Evolutionary conservation across 2,113 vertebrate species (phyloP).

Genomic region (Terrapene triunguis): DNA sequence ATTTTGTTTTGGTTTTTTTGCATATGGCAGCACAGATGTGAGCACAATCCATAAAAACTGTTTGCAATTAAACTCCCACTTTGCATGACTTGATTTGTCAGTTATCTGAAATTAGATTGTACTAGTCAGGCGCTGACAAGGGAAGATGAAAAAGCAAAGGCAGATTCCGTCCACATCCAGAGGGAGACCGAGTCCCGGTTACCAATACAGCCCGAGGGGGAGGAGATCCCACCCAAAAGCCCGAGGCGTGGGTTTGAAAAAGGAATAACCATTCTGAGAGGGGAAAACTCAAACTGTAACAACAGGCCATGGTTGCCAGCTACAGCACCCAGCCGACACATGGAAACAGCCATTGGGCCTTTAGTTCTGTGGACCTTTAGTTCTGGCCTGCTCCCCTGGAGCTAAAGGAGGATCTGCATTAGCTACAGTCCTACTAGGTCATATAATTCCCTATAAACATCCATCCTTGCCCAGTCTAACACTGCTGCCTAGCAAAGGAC

Average conservation of each 20-base stretch:
- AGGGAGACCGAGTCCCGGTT: neutral
- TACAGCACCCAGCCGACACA: too few relatives aligned
- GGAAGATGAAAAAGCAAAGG: neutral
- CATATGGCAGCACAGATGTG: constrained; percentile 76
- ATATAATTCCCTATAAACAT: neutral
- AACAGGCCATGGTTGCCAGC: neutral
- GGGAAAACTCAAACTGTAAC: neutral
- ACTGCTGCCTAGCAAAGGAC: neutral
- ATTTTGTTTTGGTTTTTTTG: constrained; percentile 44
- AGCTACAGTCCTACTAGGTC: neutral
- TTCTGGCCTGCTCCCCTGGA: neutral
- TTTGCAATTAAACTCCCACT: constrained; percentile 78
- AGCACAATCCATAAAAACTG: constrained; percentile 75
- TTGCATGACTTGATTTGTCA: constrained; percentile 71
- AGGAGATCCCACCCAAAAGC: neutral
- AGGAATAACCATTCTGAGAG: neutral
- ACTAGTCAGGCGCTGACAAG: neutral
- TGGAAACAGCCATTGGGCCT: neutral
- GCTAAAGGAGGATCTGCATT: too few relatives aligned
- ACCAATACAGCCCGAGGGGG: neutral
- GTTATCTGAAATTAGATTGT: constrained; percentile 12
- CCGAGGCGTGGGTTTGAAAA: neutral
- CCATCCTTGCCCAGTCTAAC: neutral
- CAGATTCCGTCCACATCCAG: neutral
- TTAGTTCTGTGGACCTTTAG: neutral